These are phyloP conservation scores for Xenops minutus DNA, from an alignment of 2,797 vertebrate species.

Conservation along the genomic window DNA sequence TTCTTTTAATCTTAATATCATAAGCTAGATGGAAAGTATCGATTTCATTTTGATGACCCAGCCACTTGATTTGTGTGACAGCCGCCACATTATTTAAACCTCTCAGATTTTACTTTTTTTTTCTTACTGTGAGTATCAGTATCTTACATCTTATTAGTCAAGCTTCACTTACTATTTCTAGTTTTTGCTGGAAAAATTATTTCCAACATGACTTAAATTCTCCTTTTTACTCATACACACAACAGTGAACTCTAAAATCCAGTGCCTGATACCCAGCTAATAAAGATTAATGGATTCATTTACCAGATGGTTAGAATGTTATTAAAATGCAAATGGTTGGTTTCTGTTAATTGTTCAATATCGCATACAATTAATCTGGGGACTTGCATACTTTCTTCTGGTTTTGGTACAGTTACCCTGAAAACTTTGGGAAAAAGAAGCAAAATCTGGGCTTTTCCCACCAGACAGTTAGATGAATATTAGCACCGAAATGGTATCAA, in stretches of 20 bases:
- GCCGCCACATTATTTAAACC: not conserved
- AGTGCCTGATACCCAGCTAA: slow-evolving; percentile 83
- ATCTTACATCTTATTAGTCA: not conserved
- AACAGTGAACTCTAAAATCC: slow-evolving; percentile 79
- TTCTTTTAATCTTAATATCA: not conserved
- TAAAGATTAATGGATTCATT: slow-evolving; percentile 97
- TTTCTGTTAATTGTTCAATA: slow-evolving; percentile 92
- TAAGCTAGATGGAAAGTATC: not conserved
- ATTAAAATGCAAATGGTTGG: slow-evolving; percentile 98
- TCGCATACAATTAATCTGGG: slow-evolving; percentile 87
- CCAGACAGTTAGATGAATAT: not conserved
- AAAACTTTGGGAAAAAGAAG: not conserved
- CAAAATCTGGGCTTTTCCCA: not conserved
- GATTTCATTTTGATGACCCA: not conserved
- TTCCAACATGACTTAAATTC: slow-evolving; percentile 24
- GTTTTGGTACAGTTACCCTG: slow-evolving; percentile 53
- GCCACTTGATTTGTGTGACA: not conserved
- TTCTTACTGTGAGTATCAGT: not conserved
- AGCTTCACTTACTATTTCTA: not conserved
- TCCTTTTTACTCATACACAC: slow-evolving; percentile 66
- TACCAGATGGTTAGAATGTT: slow-evolving; percentile 91
- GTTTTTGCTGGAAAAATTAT: slow-evolving; percentile 26
- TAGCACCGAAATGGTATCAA: not conserved
- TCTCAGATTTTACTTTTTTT: not conserved
- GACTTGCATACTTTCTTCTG: slow-evolving; percentile 58